These are phyloP conservation scores for Sylvilagus bachmani DNA, from an alignment of 2,113 vertebrate genomes.

Conservation along the genomic window DNA sequence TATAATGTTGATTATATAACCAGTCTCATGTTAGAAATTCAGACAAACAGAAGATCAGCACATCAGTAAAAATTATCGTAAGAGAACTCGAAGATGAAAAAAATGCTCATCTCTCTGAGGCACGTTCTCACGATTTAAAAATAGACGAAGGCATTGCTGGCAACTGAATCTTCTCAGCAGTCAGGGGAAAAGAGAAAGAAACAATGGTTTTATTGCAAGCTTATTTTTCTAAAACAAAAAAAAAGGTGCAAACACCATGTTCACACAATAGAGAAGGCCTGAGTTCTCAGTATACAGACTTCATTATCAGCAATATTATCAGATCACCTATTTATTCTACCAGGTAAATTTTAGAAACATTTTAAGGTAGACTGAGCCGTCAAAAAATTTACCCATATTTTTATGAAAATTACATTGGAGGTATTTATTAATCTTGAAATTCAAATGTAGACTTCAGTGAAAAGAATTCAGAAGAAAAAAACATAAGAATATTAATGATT, in stretches of 20 bases:
- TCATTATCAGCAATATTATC: slow-evolving; percentile 18
- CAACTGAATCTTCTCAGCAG: slow-evolving; percentile 11
- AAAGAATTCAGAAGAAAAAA: slow-evolving; percentile 2
- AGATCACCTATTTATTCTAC: slow-evolving; percentile 29
- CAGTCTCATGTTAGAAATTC: background rate
- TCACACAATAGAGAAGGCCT: background rate
- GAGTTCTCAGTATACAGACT: background rate
- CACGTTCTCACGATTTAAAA: slow-evolving; percentile 60
- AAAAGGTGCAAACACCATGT: background rate
- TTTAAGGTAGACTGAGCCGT: background rate
- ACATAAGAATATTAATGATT: slow-evolving; percentile 1
- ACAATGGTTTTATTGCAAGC: background rate
- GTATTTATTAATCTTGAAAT: slow-evolving; percentile 58
- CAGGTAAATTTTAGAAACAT: background rate
- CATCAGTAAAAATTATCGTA: slow-evolving; percentile 33
- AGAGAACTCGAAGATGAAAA: slow-evolving; percentile 47
- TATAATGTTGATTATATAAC: background rate
- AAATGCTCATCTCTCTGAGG: slow-evolving; percentile 46
- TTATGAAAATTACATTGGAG: background rate
- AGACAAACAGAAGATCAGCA: slow-evolving; percentile 40
- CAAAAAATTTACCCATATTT: background rate
- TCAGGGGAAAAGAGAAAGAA: background rate
- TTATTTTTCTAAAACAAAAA: background rate
- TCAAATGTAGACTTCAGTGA: background rate
- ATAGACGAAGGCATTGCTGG: slow-evolving; percentile 47